phyloP scores from a whole-genome alignment of 2,797 vertebrate genomes.

The Eulemur rubriventer region DNA sequence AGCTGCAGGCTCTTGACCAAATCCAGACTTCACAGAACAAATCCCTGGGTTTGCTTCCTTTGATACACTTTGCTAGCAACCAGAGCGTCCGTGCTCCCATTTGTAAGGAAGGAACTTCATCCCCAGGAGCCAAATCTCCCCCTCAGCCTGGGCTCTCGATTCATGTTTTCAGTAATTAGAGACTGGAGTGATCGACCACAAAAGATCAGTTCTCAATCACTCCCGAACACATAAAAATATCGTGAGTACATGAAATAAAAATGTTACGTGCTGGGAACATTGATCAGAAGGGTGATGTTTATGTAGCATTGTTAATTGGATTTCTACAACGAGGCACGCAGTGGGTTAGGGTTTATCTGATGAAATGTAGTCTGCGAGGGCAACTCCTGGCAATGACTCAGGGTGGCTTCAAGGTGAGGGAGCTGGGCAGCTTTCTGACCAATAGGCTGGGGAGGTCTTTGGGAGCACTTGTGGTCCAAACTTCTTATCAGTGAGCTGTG shows the following conservation, averaged over 20 bases:
- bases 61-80: neutral
- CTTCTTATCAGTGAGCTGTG: neutral
- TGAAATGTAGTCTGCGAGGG: neutral
- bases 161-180: slow-evolving; percentile 36
- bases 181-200: neutral
- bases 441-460: neutral
- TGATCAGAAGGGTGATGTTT: slow-evolving; percentile 34
- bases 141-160: neutral
- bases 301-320: slow-evolving; percentile 50
- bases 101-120: neutral
- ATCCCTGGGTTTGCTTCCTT: neutral
- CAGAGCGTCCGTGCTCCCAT: neutral
- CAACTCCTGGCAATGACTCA: neutral
- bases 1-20: accelerated
- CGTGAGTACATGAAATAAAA: slow-evolving; percentile 45
- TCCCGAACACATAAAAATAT: slow-evolving; percentile 36
- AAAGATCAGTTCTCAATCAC: slow-evolving; percentile 44
- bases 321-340: slow-evolving; percentile 32
- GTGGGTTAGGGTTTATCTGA: neutral
- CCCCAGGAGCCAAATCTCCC: neutral
- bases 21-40: neutral
- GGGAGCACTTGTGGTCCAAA: neutral
- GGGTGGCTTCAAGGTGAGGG: neutral
- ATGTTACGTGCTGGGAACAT: slow-evolving; percentile 30
- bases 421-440: neutral